A percentile compares a stretch with the other conserved stretches of the same genome.
Evolutionary conservation across 2,797 vertebrate genomes (phyloP).

Genomic region (Eupleurogrammus muticus): DNA sequence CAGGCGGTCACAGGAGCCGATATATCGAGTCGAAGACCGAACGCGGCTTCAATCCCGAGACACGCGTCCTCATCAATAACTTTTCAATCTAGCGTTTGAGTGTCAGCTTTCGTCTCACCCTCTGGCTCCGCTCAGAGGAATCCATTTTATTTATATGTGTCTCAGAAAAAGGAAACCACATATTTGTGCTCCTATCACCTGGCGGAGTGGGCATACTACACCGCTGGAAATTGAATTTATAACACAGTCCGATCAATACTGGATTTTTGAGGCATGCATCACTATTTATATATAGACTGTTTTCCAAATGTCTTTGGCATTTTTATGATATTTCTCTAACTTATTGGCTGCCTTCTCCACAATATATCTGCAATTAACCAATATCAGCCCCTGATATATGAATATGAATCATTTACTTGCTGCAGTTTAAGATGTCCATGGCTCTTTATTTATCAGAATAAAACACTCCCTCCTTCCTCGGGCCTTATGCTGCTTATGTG

Average conservation of each 20-base stretch:
- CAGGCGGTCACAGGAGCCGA: not conserved
- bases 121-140: not conserved
- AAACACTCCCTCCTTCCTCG: not conserved
- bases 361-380: no score
- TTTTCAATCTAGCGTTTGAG: conserved; percentile 5
- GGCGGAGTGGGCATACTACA: no score
- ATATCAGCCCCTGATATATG: not conserved
- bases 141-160: not conserved
- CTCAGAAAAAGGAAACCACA: not conserved
- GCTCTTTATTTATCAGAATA: no score
- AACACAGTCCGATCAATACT: no score
- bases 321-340: no score
- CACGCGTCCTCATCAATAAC: conserved; percentile 1
- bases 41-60: not conserved
- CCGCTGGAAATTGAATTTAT: no score
- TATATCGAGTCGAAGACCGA: not conserved
- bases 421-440: not conserved
- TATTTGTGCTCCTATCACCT: no score
- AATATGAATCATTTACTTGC: not conserved
- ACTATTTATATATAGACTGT: no score
- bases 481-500: not conserved
- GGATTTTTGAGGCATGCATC: no score
- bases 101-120: not conserved
- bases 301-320: no score
- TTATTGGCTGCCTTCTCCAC: no score